Evolutionary conservation across 2,113 vertebrate species (phyloP), one percentile per base, ranked within the genome.

Genomic region (Tachuris rubrigastra): DNA sequence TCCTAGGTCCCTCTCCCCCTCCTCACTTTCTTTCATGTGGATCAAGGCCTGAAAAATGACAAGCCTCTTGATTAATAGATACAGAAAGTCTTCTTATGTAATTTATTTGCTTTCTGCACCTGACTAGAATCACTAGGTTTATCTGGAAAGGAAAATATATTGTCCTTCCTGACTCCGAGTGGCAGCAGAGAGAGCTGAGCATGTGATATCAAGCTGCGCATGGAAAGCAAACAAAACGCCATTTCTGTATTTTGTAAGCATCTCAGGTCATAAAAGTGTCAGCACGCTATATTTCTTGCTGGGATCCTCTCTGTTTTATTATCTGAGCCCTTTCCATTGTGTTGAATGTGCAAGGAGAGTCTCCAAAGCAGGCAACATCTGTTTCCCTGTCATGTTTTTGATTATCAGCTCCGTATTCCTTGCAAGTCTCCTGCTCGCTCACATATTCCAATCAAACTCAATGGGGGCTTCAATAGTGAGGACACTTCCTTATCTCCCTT

Each of bases 51-150:
- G 77, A 96, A 97, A 95, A 98, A 98, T 98, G 98, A 98, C 98
- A 98, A 90, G 91, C 49, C 82, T 93, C 89, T 97, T 97, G 98
- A 98, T 98, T 85, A 97, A 98, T 97, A 96, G 98, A 98, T 97
- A 96, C 95, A 85, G 92, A 55, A 96, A 97, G 95, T 96, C 97
- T 93, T 96, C 79, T 96, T 90, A 97, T 97, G 96, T 97, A 98
- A 98, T 98, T 98, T 98, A 98, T 98, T 97, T 97, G 97, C 98
- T 98, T 98, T 98, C 98, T 94, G 95, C 98, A 98, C 98, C 98
- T 98, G 98, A 95, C 98, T 96, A 97, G 97, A 98, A 97, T 95
- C 97, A 96, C 98, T 97, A 97, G 97, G 96, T 95, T 95, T 94
- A 97, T 97, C 96, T 62, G 93, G 84, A 96, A 90, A 97, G 72